A percentile compares a stretch with the other conserved stretches of the same genome.
phyloP scores from a whole-genome alignment of 2,888 invertebrate genomes.

The Chrysolina americana region DNA sequence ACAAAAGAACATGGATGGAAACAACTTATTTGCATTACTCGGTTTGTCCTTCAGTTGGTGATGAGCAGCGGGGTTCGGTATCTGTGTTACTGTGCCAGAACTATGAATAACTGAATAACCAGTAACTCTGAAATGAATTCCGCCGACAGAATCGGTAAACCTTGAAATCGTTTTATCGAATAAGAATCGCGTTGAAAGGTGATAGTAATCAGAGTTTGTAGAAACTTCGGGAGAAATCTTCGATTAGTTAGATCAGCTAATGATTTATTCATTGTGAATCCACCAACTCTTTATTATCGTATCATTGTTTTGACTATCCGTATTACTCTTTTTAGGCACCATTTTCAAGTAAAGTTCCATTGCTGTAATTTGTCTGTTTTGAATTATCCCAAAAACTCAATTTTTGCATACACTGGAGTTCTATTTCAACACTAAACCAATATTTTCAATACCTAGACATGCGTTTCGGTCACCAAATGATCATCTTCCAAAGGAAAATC shows the following conservation, averaged over 20 bases:
- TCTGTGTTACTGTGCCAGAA: constrained; percentile 17
- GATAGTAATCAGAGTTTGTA: neutral
- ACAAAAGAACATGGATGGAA: constrained; percentile 15
- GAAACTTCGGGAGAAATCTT: neutral
- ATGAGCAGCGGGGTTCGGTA: constrained; percentile 10
- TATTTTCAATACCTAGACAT: too few species aligned
- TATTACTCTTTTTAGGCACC: too few species aligned
- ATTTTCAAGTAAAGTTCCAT: too few species aligned
- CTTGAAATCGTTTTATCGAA: neutral
- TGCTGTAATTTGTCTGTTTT: too few species aligned
- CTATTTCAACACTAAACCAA: too few species aligned
- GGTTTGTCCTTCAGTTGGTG: constrained; percentile 1
- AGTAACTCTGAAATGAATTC: neutral
- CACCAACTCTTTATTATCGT: too few species aligned
- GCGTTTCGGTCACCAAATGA: too few species aligned
- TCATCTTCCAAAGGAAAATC: too few species aligned
- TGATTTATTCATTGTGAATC: too few species aligned
- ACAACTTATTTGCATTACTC: constrained; percentile 18
- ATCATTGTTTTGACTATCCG: too few species aligned
- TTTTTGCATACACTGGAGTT: too few species aligned
- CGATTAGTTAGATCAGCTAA: neutral
- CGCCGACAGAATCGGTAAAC: neutral
- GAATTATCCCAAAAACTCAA: too few species aligned
- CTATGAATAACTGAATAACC: constrained; percentile 18
- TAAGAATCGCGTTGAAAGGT: neutral